Evolutionary conservation across 2,113 vertebrate species (phyloP), one percentile per base, ranked within the genome.

Genomic region (Oreochromis aureus): DNA sequence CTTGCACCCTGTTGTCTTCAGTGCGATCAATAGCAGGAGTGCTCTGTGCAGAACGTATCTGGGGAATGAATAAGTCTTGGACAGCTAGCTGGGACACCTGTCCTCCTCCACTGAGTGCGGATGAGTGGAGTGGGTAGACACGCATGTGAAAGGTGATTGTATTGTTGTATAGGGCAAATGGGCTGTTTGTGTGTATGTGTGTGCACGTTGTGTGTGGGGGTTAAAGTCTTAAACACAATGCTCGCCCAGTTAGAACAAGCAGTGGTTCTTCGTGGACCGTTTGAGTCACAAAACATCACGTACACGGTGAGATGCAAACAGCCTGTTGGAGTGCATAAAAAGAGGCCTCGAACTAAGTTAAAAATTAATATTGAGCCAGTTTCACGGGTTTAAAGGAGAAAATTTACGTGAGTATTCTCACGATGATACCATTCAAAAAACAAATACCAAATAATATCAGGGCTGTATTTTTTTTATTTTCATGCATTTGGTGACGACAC

Each of bases 41-140:
- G 39, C 39, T 44, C n/a, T 24, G 13, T 24, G 66, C 39, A 24
- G 66, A 46, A 86, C 34, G 82, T 59, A 80, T 61, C 63, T 58
- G 44, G 46, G 63, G 53, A 48, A 6, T 22, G 48, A 48, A 24
- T 30, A 10, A n/a, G 30, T 22, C 59, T 59, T 53, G 66, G 36
- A 41, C 36, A 71, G 58, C n/a, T 58, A 80, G 80, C 79, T 66
- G 89, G 82, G 81, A 93, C 93, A 94, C 93, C 94, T 94, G 94
- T 91, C 84, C 30, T 19, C 30, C 83, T 59, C 83, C 87, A 76
- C 78, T 87, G 46, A 59, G 9, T 16, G 66, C 7, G 10, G 27
- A 53, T 36, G 56, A 58, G n/a, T 83, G 39, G 87, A 89, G 80
- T 89, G 61, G 30, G 82, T 55, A 90, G 53, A 92, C 84, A 71